These are phyloP conservation scores for Anagyrus pseudococci DNA, from an alignment of 2,888 invertebrate genomes.

Conservation along the genomic window DNA sequence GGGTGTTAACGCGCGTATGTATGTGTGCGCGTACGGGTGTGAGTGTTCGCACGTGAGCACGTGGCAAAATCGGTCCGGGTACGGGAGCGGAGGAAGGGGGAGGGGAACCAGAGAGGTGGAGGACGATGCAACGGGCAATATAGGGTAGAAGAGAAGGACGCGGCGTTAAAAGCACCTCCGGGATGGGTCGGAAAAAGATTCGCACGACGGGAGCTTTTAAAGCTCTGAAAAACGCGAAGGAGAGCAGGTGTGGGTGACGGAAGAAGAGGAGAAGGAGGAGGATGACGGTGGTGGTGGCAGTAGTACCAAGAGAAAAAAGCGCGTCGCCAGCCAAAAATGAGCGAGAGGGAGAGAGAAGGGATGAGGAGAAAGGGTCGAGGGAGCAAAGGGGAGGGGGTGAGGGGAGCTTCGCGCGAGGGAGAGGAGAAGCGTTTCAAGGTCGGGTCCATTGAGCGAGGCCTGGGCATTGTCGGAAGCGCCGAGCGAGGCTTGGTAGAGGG, in stretches of 20 bases:
- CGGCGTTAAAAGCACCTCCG: no score
- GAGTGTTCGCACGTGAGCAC: no score
- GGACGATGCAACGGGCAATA: no score
- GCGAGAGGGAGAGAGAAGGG: no score
- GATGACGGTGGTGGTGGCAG: no score
- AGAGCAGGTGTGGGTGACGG: neutral
- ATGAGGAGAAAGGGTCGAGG: neutral
- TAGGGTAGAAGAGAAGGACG: neutral
- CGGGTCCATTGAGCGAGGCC: slow-evolving; percentile 40
- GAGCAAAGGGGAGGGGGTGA: neutral
- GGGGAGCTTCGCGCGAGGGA: neutral
- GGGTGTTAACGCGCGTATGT: no score
- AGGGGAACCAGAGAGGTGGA: no score
- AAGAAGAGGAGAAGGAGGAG: neutral
- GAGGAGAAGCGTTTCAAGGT: slow-evolving; percentile 29
- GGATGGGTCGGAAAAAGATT: neutral
- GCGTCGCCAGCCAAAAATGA: no score
- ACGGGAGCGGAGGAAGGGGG: no score
- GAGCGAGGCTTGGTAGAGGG: slow-evolving; percentile 1
- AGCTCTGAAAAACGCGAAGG: neutral
- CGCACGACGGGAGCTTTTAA: slow-evolving; percentile 12
- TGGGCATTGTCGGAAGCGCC: neutral
- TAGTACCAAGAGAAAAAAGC: no score
- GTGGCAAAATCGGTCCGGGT: no score
- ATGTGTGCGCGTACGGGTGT: neutral